Base-by-base conservation (phyloP, 2,797 vertebrate species). In the Hoplostethus mediterraneus region DNA sequence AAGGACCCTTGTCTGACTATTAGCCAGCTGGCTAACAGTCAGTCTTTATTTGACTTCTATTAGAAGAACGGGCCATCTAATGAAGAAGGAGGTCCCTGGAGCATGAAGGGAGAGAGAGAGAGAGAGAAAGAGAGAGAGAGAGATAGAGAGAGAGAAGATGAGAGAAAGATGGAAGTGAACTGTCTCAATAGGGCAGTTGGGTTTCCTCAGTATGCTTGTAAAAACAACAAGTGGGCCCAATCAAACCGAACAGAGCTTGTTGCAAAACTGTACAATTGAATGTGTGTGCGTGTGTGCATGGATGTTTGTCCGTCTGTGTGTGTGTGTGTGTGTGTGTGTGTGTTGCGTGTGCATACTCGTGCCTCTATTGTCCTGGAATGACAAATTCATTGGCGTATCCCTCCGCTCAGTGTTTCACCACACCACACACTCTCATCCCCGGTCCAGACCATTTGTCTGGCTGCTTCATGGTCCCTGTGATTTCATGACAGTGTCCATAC, bases 11-110 rank as follows among this genome's bases (percentile, higher is more conserved):
- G 80, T 77, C 72, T 60, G 85, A 85, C 92, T 96, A 97, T 95
- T 96, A 96, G 95, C 95, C 96, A 96, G 96, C 96, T 96, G 95
- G 92, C 90, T 68, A 67, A 71, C 63, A 96, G 95, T 95, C 90
- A 92, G 87, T 95, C 95, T 96, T 97, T 96, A 96, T 97, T 97
- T 96, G 94, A 95, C 94, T 96, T 96, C 93, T 96, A 96, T 96
- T 96, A 96, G 94, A 91, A 95, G 94, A 95, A 95, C 93, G 95
- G 95, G 93, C 93, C 94, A 95, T 94, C 95, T 96, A 96, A 97
- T 95, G 95, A 97, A 95, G 94, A 93, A 77, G 82, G 90, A 92
- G 87, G 92, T 92, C 90, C 70, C 25, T 38, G 63, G 17, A 58
- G 14, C 10, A 14, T 25, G 3, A 51, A 21, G 28, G 14, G 57